A percentile compares a stretch with the other conserved stretches of the same genome.
These are phyloP conservation scores for Dichetophora obliterata DNA, from an alignment of 2,888 invertebrate genomes.

Conservation along the genomic window DNA sequence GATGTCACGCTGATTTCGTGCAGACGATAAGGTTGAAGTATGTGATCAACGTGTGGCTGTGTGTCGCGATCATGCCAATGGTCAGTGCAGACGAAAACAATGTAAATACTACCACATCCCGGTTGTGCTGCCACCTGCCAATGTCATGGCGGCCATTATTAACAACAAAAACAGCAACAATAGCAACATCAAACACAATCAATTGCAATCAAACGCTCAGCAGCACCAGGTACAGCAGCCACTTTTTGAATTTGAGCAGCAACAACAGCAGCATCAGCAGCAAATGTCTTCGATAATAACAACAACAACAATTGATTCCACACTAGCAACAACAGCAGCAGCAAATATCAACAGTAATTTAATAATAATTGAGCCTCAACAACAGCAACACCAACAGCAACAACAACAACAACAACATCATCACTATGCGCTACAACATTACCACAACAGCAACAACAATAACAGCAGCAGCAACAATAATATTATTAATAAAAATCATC, in stretches of 20 bases:
- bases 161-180: slow-evolving; percentile 58
- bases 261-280: slow-evolving; percentile 48
- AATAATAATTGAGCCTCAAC: slow-evolving; percentile 64
- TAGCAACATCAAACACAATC: slow-evolving; percentile 42
- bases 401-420: too few species aligned
- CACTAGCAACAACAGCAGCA: slow-evolving; percentile 42
- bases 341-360: slow-evolving; percentile 46
- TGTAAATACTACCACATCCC: slow-evolving; percentile 99
- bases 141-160: slow-evolving; percentile 77
- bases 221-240: slow-evolving; percentile 52
- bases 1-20: slow-evolving; percentile 50
- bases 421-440: slow-evolving; percentile 36
- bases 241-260: slow-evolving; percentile 51
- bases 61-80: slow-evolving; percentile 95
- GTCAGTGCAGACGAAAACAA: slow-evolving; percentile 91
- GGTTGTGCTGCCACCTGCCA: slow-evolving; percentile 87
- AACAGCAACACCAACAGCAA: slow-evolving; percentile 51
- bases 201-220: slow-evolving; percentile 47
- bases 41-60: slow-evolving; percentile 95
- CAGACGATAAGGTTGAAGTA: slow-evolving; percentile 95
- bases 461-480: slow-evolving; percentile 48
- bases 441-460: slow-evolving; percentile 37
- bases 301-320: slow-evolving; percentile 37
- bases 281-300: slow-evolving; percentile 38
- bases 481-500: slow-evolving; percentile 41